Evolutionary conservation across 2,113 vertebrate species (phyloP).

Genomic region (Cercocebus atys): DNA sequence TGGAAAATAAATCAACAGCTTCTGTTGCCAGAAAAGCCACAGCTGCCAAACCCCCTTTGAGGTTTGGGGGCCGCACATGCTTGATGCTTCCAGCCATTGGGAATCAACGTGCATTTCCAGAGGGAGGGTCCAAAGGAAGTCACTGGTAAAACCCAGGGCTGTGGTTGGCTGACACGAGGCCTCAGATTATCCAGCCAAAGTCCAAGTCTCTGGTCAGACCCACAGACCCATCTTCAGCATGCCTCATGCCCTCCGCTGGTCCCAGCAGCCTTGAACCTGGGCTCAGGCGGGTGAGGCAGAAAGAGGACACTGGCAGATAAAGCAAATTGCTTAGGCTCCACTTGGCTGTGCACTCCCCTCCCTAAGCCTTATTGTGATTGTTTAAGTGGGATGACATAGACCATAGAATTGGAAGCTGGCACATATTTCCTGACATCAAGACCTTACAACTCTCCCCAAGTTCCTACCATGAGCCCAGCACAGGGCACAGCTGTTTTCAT

Average conservation of each 20-base stretch:
- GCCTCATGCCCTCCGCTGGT: accelerated
- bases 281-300: accelerated
- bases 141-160: accelerated
- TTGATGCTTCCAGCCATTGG: not conserved
- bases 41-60: slow-evolving; percentile 24
- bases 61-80: not conserved
- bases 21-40: slow-evolving; percentile 32
- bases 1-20: slow-evolving; percentile 5
- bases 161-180: accelerated
- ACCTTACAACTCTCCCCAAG: accelerated
- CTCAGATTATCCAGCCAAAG: not conserved
- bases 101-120: not conserved
- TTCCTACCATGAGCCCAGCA: accelerated
- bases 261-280: not conserved
- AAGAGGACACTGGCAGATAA: accelerated
- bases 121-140: not conserved
- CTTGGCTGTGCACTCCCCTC: accelerated
- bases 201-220: not conserved
- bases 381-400: not conserved
- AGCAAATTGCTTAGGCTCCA: not conserved
- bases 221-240: accelerated
- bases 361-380: not conserved
- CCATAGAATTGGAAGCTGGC: accelerated
- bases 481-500: no score
- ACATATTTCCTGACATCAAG: accelerated